Percentiles rank a stretch among this genome's conserved stretches.
phyloP scores from a whole-genome alignment of 1,140 invertebrate species.

The Physella acuta region DNA sequence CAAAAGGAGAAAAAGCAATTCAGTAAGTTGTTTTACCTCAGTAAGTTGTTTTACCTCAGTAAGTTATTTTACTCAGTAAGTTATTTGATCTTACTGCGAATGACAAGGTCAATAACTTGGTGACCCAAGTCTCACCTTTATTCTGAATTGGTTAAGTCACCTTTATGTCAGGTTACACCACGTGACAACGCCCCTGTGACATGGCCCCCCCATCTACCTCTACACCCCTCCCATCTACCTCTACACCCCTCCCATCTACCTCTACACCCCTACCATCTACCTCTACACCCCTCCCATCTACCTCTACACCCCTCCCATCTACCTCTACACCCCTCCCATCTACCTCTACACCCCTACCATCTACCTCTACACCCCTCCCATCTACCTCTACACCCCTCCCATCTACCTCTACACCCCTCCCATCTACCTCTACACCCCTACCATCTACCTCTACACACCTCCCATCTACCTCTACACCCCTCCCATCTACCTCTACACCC shows the following conservation, averaged over 20 bases:
- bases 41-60: neutral
- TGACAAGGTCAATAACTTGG: no score
- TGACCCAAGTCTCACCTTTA: no score
- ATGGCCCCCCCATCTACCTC: no score
- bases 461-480: neutral
- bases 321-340: neutral
- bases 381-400: neutral
- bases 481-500: neutral
- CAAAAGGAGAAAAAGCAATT: slow-evolving; percentile 11
- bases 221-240: no score
- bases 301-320: neutral
- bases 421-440: neutral
- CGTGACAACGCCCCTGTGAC: no score
- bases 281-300: neutral
- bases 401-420: neutral
- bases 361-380: neutral
- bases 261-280: neutral
- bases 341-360: neutral
- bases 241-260: no score
- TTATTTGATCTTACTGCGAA: no score
- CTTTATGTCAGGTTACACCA: no score
- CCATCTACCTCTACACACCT: neutral
- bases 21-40: neutral
- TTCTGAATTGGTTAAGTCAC: no score
- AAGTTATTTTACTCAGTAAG: no score